Evolutionary conservation across 1,140 invertebrate species (phyloP).

Genomic region (Leptinotarsa texana): DNA sequence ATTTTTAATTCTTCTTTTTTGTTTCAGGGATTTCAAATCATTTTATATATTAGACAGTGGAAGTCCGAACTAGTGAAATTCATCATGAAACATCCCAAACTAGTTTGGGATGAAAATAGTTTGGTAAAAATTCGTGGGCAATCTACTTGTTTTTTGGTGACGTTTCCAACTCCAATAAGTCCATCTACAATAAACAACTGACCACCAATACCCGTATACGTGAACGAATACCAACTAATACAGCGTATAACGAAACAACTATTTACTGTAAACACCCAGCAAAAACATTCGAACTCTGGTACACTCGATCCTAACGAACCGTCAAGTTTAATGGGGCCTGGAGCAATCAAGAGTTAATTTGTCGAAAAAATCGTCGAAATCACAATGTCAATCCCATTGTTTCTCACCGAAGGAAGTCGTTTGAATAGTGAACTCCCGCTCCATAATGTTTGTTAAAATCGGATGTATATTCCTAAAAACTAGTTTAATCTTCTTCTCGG

Average conservation of each 20-base stretch:
- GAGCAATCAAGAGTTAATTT: neutral
- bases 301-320: neutral
- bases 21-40: too few relatives aligned
- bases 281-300: neutral
- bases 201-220: too few relatives aligned
- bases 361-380: neutral
- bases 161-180: too few relatives aligned
- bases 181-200: too few relatives aligned
- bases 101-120: too few relatives aligned
- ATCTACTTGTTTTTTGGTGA: too few relatives aligned
- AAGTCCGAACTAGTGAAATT: too few relatives aligned
- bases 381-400: conserved; percentile 1
- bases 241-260: neutral
- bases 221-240: neutral
- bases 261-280: neutral
- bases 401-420: neutral
- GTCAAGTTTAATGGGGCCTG: conserved; percentile 5
- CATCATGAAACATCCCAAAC: too few relatives aligned
- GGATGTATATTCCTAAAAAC: neutral
- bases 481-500: neutral
- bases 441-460: neutral
- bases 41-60: too few relatives aligned
- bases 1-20: too few relatives aligned
- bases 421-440: neutral
- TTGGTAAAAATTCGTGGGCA: too few relatives aligned